A percentile compares a stretch with the other conserved stretches of the same genome.
Conservation (phyloP, 2,888 invertebrate species). For the Eristalis tenax region DNA sequence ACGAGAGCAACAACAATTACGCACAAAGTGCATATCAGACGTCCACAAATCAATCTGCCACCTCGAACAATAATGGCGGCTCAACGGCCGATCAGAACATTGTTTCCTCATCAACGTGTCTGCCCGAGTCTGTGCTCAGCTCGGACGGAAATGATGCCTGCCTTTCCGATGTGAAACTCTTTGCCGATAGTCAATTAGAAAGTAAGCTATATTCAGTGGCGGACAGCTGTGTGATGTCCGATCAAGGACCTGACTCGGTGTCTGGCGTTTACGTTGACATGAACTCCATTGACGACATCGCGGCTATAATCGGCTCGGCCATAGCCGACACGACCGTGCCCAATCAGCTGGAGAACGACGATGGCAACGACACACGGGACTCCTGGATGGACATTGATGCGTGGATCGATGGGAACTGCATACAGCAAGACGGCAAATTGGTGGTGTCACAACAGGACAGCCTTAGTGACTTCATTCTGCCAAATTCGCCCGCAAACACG, state of each 20-base stretch:
- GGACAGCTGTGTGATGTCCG: slow-evolving; percentile 81
- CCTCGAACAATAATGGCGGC: slow-evolving; percentile 74
- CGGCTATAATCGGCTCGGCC: slow-evolving; percentile 93
- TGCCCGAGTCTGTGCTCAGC: slow-evolving; percentile 84
- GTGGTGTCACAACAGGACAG: slow-evolving; percentile 86
- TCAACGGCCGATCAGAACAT: slow-evolving; percentile 86
- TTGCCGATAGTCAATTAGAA: slow-evolving; percentile 83
- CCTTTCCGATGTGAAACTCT: slow-evolving; percentile 85
- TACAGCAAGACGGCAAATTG: slow-evolving; percentile 86
- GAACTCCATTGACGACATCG: slow-evolving; percentile 90
- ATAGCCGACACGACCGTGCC: slow-evolving; percentile 94
- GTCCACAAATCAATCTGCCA: slow-evolving; percentile 70
- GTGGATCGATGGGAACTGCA: slow-evolving; percentile 91
- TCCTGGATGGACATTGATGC: slow-evolving; percentile 95
- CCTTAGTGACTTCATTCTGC: slow-evolving; percentile 86
- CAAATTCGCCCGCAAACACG: slow-evolving; percentile 84
- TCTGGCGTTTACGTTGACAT: slow-evolving; percentile 84
- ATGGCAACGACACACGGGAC: slow-evolving; percentile 88
- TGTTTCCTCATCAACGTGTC: slow-evolving; percentile 88
- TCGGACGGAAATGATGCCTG: slow-evolving; percentile 81
- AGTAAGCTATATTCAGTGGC: slow-evolving; percentile 83
- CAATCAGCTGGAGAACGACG: slow-evolving; percentile 86
- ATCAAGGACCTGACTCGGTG: slow-evolving; percentile 84
- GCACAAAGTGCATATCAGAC: slow-evolving; percentile 84
- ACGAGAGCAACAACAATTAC: slow-evolving; percentile 89